Base-by-base conservation (phyloP, 2,888 invertebrate species). In the Spicauda simplicius region DNA sequence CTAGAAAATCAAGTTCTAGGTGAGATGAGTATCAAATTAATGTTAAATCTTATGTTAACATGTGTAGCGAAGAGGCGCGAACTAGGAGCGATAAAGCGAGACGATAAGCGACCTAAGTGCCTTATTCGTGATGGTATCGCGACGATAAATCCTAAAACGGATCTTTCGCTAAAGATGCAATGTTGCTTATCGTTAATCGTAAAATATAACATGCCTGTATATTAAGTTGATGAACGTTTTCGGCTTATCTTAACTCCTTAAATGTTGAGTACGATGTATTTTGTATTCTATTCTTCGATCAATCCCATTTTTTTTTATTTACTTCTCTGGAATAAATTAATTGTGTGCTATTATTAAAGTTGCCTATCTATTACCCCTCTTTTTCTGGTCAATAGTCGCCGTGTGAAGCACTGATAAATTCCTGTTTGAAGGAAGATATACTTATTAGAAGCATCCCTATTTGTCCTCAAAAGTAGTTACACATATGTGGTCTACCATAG, bases 31-130 rank as follows among this genome's bases (percentile, higher is more conserved):
- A 41, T 41, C 41, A 41, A 41, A 37, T 8, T 11, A 37, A 41
- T 58, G 48, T 19, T 59, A 64, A 19, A 50, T 62, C 61, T 41
- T 53, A 41, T 53, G 61, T 54, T 41, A 12, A 55, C 55, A 68
- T 72, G 74, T 50, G 82, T 83, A 80, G 76, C 78, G 77, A 77
- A 78, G 64, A 78, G 75, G 79, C 77, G 80, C 74, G 73, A 77
- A 79, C 77, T 41, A 41, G 81, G 83, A 80, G 80, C 80, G 83
- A 84, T 84, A 82, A 83, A 84, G 77, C 80, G 79, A 73, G 50
- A 20, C 75, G 83, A 84, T 84, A 83, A 82, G 83, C 77, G 41
- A 41, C 70, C 70, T 68, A 69, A 63, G 61, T 67, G 73, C 71
- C 73, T 74, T 72, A 41, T 48, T 52, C 54, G 60, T 69, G 62